Evolutionary conservation across 2,113 vertebrate species (phyloP), one percentile per base, ranked within the genome.

Genomic region (Saiga tatarica): DNA sequence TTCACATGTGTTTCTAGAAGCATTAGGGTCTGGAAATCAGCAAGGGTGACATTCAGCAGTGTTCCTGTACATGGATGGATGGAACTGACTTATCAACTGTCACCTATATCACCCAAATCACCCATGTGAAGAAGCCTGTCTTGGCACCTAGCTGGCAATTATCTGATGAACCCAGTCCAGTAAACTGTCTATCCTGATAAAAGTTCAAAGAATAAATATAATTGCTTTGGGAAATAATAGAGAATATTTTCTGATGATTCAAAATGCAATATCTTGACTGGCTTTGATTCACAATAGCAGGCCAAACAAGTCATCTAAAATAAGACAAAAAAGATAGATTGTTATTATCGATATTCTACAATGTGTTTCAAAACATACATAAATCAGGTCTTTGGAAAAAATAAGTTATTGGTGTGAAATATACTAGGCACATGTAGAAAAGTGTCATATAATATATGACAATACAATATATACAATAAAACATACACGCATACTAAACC

Each of bases 31-130:
- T 96, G 83, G 86, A 76, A 95, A 87, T 87, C 91, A 88, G 89
- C 94, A 92, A 89, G 95, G 93, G 94, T 93, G 94, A 96, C 92
- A 39, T 33, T 86, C 89, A 81, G 52, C 42, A 52, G 62, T 90
- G 89, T 84, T 93, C 74, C 53, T 78, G 84, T 88, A 86, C 85
- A 85, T 94, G 92, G 94, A 96, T 94, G 95, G 96, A 93, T 98
- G 92, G 81, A 96, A 96, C 97, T 53, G 92, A 89, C 87, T 96
- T 94, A 91, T 89, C 96, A 95, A 28, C 97, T 98, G 97, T 96
- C 97, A 95, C 85, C 95, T 47, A 4, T 71, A 79, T 95, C 96
- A 97, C 89, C 93, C 95, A 98, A 88, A 83, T 95, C 59, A 81
- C 26, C 92, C 96, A 87, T 90, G 95, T 96, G 97, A 89, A 85